phyloP scores from a whole-genome alignment of 2,797 vertebrate species.

The Lophotriccus pileatus region DNA sequence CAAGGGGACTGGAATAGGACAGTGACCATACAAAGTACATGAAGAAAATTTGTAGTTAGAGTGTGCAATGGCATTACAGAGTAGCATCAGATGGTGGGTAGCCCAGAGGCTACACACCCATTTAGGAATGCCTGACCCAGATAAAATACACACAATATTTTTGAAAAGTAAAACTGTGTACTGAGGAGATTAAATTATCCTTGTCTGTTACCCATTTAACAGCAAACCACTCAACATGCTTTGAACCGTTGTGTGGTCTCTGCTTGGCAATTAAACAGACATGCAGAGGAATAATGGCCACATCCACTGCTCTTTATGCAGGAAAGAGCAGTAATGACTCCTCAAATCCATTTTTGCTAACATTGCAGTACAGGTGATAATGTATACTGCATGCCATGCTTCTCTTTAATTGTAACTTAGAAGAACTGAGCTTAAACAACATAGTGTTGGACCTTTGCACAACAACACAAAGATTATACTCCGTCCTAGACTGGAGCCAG shows the following conservation, averaged over 20 bases:
- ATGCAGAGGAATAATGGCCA: not conserved
- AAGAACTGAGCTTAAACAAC: not conserved
- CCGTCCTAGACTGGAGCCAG: not conserved
- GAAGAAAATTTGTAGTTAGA: not conserved
- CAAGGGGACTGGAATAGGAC: not conserved
- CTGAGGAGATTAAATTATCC: not conserved
- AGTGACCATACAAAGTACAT: not conserved
- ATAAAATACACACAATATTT: not conserved
- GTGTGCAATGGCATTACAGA: not conserved
- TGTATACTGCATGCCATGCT: not conserved
- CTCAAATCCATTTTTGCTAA: not conserved
- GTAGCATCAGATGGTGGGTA: not conserved
- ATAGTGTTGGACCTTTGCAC: not conserved
- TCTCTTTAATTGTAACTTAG: not conserved
- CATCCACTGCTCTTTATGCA: not conserved
- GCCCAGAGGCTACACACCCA: not conserved
- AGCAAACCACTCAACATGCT: not conserved
- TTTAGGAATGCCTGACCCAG: not conserved
- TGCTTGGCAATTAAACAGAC: not conserved
- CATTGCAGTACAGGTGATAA: not conserved
- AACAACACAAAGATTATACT: not conserved
- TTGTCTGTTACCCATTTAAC: not conserved
- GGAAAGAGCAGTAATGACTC: not conserved
- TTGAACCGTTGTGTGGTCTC: not conserved
- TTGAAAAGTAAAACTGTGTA: not conserved